Evolutionary conservation across 2,888 invertebrate species (phyloP).

Genomic region (Leucoptera coffeella): DNA sequence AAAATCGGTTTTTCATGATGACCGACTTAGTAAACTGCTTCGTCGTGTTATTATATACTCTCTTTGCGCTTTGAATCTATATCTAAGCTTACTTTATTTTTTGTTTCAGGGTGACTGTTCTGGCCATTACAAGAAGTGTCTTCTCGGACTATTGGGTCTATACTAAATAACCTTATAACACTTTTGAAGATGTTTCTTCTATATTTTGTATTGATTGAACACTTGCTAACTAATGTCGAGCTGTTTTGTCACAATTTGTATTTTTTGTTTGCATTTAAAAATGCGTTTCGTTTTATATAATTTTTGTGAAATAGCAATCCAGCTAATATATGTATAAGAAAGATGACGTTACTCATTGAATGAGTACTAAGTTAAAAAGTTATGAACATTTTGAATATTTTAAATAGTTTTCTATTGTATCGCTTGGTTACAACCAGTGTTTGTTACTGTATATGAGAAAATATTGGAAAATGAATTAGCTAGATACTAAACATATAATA

Average conservation of each 20-base stretch:
- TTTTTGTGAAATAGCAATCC: constrained; percentile 1
- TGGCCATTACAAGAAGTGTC: constrained; percentile 80
- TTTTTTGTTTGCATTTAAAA: not conserved
- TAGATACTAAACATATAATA: no score
- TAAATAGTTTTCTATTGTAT: no score
- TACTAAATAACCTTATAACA: constrained; percentile 14
- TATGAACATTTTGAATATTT: no score
- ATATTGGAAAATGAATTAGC: no score
- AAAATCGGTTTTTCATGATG: no score
- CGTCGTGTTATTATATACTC: no score
- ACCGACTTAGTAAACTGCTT: no score
- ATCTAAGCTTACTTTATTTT: constrained; percentile 8
- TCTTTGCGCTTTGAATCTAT: not conserved
- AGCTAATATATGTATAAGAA: not conserved
- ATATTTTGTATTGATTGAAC: not conserved
- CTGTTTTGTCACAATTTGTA: not conserved
- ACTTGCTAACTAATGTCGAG: not conserved
- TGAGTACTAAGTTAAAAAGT: constrained; percentile 8
- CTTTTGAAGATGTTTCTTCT: no score
- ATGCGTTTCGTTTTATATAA: no score
- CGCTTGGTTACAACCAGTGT: no score
- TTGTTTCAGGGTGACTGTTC: constrained; percentile 71
- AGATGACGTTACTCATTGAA: constrained; percentile 5
- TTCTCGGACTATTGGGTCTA: constrained; percentile 63
- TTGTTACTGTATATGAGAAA: no score